Evolutionary conservation across 2,888 invertebrate species (phyloP).

Genomic region (Trichacis sp.): DNA sequence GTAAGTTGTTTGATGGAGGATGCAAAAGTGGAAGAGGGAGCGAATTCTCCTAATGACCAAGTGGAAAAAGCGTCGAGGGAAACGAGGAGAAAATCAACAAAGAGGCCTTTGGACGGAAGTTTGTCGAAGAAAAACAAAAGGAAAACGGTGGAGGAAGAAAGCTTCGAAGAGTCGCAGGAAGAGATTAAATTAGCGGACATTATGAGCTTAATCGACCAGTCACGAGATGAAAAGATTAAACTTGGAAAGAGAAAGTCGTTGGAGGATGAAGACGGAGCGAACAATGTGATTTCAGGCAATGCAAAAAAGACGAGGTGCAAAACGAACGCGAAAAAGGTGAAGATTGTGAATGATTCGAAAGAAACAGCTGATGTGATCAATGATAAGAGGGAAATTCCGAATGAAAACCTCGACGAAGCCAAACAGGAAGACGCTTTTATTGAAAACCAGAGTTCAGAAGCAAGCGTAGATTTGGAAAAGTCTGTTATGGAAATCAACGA

Average conservation of each 20-base stretch:
- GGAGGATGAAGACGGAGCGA: constrained; percentile 34
- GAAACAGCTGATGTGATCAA: too few species aligned
- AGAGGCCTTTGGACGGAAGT: constrained; percentile 53
- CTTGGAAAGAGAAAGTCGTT: constrained; percentile 48
- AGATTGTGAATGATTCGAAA: background rate
- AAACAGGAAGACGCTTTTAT: background rate
- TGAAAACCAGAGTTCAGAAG: constrained; percentile 23
- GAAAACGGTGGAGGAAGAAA: constrained; percentile 46
- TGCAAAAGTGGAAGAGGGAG: background rate
- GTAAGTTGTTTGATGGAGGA: background rate
- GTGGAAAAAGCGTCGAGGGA: constrained; percentile 3
- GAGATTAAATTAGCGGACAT: constrained; percentile 54
- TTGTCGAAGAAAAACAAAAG: constrained; percentile 55
- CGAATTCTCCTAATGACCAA: constrained; percentile 6
- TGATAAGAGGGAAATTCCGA: too few species aligned
- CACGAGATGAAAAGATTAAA: constrained; percentile 28
- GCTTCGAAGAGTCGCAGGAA: constrained; percentile 44
- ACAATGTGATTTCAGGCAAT: background rate
- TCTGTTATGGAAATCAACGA: background rate
- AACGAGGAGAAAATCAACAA: constrained; percentile 48
- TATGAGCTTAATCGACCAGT: constrained; percentile 54
- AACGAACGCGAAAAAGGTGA: background rate
- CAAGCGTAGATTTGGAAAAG: constrained; percentile 26
- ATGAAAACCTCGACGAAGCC: too few species aligned
- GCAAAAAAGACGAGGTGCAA: background rate